Conservation (phyloP, 2,113 vertebrate genomes). For the Fukomys damarensis region DNA sequence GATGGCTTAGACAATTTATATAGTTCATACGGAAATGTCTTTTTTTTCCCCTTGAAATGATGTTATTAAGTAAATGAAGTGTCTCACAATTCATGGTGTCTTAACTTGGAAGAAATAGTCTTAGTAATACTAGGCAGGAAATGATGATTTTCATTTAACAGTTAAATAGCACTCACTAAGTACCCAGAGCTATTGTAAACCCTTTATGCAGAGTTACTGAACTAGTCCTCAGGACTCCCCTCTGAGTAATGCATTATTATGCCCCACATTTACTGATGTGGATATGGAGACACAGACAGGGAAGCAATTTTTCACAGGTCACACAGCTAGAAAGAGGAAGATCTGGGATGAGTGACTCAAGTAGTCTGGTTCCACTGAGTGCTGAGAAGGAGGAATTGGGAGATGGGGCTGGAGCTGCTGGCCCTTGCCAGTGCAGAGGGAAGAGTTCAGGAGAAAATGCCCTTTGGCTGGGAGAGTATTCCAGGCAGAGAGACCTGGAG, state of each 20-base stretch:
- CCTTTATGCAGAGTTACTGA: background rate
- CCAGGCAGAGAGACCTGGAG: background rate
- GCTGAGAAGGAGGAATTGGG: background rate
- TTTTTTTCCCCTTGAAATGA: background rate
- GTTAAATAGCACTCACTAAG: background rate
- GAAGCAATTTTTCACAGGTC: background rate
- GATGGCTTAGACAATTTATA: constrained; percentile 21
- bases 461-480: background rate
- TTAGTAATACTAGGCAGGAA: constrained; percentile 16
- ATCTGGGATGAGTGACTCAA: background rate
- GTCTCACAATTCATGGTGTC: constrained; percentile 32
- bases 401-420: too few relatives aligned
- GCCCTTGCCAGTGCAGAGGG: background rate
- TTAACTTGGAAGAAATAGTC: constrained; percentile 57
- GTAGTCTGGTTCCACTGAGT: background rate
- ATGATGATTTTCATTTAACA: constrained; percentile 19
- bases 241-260: too few relatives aligned
- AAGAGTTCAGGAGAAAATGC: too few relatives aligned
- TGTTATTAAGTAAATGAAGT: constrained; percentile 63
- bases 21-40: background rate
- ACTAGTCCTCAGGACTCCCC: fast-evolving
- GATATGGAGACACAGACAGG: background rate
- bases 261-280: background rate
- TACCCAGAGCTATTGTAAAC: background rate
- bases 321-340: background rate